These are phyloP conservation scores for Trachelus stipa DNA, from an alignment of 2,888 invertebrate species.

Conservation along the genomic window DNA sequence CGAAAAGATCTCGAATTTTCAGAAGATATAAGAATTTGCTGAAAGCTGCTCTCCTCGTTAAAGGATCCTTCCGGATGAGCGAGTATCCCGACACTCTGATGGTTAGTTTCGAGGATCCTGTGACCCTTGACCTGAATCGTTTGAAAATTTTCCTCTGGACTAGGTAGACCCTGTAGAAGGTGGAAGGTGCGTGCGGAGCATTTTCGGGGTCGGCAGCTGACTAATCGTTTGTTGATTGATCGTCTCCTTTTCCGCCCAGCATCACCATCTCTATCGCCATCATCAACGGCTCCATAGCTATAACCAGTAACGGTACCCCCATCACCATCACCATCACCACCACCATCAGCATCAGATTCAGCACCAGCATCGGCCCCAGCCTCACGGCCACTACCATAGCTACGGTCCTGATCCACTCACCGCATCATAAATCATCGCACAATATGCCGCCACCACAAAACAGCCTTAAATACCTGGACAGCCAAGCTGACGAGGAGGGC, in stretches of 20 bases:
- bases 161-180: background rate
- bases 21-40: no score
- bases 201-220: conserved; percentile 9
- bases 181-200: conserved; percentile 1
- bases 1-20: no score
- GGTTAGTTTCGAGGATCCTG: background rate
- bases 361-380: background rate
- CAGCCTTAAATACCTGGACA: conserved; percentile 39
- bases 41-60: no score
- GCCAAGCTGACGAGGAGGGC: conserved; percentile 17
- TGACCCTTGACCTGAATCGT: background rate
- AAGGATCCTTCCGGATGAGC: background rate
- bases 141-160: background rate
- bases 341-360: background rate
- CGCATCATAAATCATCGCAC: conserved; percentile 39
- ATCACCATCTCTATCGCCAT: conserved; percentile 1
- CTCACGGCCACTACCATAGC: background rate
- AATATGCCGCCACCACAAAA: conserved; percentile 35
- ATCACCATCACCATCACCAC: background rate
- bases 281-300: background rate
- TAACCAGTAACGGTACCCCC: background rate
- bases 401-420: conserved; percentile 9
- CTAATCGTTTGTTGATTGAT: conserved; percentile 23
- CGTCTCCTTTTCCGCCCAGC: conserved; percentile 14
- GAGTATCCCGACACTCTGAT: background rate